Conservation (phyloP, 2,113 vertebrate genomes). For the Tonatia bakeri region DNA sequence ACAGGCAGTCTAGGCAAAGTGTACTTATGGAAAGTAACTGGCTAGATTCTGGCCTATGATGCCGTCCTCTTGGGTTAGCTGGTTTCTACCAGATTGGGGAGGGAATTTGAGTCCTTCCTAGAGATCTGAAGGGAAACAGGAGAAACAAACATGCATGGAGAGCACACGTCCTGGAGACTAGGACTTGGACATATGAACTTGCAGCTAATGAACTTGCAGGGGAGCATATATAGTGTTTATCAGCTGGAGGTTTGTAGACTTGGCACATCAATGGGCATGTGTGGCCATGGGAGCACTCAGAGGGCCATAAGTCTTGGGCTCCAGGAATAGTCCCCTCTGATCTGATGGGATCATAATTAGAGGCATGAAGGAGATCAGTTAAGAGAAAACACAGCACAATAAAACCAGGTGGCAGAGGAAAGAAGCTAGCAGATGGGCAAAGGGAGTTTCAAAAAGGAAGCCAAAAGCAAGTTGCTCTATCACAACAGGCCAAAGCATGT, state of each 20-base stretch:
- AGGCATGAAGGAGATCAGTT: conserved; percentile 30
- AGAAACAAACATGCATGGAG: background rate
- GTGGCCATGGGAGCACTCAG: background rate
- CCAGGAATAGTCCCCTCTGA: conserved; percentile 32
- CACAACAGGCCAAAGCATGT: background rate
- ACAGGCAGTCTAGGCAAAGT: background rate
- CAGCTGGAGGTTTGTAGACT: background rate
- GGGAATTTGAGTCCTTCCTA: conserved; percentile 5
- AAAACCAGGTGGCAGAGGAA: conserved; percentile 66
- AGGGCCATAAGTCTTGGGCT: conserved; percentile 29
- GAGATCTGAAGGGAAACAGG: background rate
- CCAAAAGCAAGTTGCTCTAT: conserved; percentile 63
- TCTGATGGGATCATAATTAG: conserved; percentile 24
- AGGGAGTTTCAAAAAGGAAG: conserved; percentile 63
- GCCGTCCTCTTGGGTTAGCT: background rate
- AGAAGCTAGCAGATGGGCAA: conserved; percentile 69
- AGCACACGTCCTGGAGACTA: too few species aligned
- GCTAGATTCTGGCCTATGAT: background rate
- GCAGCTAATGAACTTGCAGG: conserved; percentile 21
- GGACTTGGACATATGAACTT: too few species aligned
- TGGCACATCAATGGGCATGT: conserved; percentile 4
- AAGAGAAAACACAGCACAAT: conserved; percentile 61
- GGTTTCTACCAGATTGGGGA: background rate
- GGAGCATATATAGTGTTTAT: background rate
- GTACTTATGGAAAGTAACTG: background rate